A percentile compares a stretch with the other conserved stretches of the same genome.
Conservation (phyloP, 1,140 invertebrate genomes). For the Drosophila nikananu region DNA sequence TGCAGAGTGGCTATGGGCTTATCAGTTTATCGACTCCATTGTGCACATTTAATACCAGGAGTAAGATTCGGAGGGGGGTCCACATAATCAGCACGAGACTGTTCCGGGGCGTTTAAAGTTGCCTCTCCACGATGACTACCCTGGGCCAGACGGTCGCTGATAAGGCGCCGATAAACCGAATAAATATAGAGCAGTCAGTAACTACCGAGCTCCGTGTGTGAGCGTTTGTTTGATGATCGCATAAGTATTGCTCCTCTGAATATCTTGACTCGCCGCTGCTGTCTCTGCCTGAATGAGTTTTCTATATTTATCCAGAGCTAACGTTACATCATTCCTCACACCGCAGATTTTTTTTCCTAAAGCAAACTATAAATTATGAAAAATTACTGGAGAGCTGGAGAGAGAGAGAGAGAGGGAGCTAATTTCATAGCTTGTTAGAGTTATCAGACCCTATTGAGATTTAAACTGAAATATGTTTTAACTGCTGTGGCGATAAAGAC, state of each 20-base stretch:
- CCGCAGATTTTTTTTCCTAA: constrained; percentile 5
- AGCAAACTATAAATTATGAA: constrained; percentile 24
- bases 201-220: constrained; percentile 5
- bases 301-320: constrained; percentile 50
- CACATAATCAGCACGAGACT: constrained; percentile 36
- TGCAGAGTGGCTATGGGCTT: constrained; percentile 1
- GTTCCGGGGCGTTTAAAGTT: background rate
- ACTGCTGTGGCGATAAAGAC: constrained; percentile 10
- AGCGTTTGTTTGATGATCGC: constrained; percentile 17
- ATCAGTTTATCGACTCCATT: constrained; percentile 18
- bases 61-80: background rate
- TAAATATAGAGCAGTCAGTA: constrained; percentile 10
- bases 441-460: constrained; percentile 3
- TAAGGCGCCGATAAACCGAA: constrained; percentile 29
- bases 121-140: constrained; percentile 31
- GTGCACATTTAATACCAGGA: background rate
- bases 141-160: constrained; percentile 21
- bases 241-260: constrained; percentile 27
- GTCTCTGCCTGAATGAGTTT: constrained; percentile 34
- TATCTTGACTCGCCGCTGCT: constrained; percentile 2
- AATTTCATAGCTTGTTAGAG: background rate
- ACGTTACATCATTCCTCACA: constrained; percentile 36
- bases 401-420: background rate
- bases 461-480: background rate
- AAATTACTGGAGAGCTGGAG: constrained; percentile 16